Base-by-base conservation (phyloP, 2,113 vertebrate species). In the Calidris pygmaea region DNA sequence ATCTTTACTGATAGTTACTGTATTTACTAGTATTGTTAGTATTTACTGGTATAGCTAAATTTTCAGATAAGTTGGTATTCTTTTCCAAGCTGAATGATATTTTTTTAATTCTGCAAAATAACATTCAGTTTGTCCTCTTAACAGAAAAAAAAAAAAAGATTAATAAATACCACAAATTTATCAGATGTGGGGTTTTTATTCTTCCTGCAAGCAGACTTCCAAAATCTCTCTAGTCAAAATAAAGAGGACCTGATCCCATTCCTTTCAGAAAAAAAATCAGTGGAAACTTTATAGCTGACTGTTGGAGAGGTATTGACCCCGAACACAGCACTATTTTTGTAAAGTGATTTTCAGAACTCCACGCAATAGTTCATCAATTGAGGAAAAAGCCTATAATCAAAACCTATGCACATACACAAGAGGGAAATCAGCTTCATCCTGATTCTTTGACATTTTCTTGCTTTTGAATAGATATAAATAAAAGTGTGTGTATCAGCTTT, bases 391-490 rank as follows among this genome's bases (percentile, higher is more conserved):
- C 72, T 96, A 93, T 96, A 97, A 96, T 97, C 92, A 96, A 94
- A 97, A 87, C 67, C 71, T 93, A 66, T 96, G 95, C 90, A 94
- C 87, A 96, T 76, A 86, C 75, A 91, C 85, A 91, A 96, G 71
- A 89, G 72, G 58, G 59, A 97, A 97, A 95, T 97, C 89, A 95
- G 85, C 95, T 94, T 97, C 93, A 88, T 96, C 85, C 72, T 96
- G 82, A 83, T 91, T 94, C 82, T 91, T 96, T 94, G 85, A 79
- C 91, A 87, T 96, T 89, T 95, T 92, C 85, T 96, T 95, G 79
- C 79, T 82, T 90, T 95, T 94, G 81, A 95, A 60, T 67, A 87
- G 92, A 91, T 96, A 93, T 91, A 95, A 96, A 83, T 95, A 89
- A 90, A 95, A 87, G 53, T 95, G 73, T 91, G 81, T 96, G 15